Conservation (phyloP, 2,888 invertebrate species). For the Meghimatium bilineatum region DNA sequence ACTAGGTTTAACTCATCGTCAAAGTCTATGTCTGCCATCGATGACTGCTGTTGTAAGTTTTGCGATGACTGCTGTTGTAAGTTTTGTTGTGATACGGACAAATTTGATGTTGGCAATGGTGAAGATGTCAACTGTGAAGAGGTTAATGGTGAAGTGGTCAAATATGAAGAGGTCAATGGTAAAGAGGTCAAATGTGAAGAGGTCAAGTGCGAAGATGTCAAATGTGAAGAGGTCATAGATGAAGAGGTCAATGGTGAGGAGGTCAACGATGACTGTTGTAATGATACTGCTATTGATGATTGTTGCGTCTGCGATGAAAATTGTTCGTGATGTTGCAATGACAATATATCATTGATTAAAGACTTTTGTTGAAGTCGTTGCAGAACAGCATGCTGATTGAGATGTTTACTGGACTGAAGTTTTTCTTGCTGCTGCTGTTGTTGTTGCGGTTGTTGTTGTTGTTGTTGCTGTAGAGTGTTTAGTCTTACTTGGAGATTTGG, state of each 20-base stretch:
- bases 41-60: background rate
- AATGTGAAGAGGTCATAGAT: conserved; percentile 23
- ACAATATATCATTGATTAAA: background rate
- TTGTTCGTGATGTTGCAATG: background rate
- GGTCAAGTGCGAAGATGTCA: conserved; percentile 30
- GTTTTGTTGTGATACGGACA: background rate
- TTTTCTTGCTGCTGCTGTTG: conserved; percentile 3
- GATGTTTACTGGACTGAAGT: conserved; percentile 22
- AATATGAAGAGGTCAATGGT: conserved; percentile 37
- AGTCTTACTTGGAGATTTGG: background rate
- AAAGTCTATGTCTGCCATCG: conserved; percentile 36
- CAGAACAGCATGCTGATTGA: background rate
- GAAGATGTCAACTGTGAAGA: conserved; percentile 12
- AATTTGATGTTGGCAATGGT: conserved; percentile 25
- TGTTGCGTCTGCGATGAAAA: conserved; percentile 39
- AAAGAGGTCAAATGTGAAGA: no score
- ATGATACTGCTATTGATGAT: conserved; percentile 30
- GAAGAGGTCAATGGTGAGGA: conserved; percentile 28
- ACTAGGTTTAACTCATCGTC: conserved; percentile 61
- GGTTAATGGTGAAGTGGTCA: conserved; percentile 20
- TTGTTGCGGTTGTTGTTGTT: background rate
- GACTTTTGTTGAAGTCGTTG: conserved; percentile 12
- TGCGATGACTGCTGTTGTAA: background rate
- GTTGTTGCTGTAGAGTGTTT: background rate
- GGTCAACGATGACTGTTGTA: conserved; percentile 21